phyloP scores from a whole-genome alignment of 2,797 vertebrate species.

The Nyctibius grandis region DNA sequence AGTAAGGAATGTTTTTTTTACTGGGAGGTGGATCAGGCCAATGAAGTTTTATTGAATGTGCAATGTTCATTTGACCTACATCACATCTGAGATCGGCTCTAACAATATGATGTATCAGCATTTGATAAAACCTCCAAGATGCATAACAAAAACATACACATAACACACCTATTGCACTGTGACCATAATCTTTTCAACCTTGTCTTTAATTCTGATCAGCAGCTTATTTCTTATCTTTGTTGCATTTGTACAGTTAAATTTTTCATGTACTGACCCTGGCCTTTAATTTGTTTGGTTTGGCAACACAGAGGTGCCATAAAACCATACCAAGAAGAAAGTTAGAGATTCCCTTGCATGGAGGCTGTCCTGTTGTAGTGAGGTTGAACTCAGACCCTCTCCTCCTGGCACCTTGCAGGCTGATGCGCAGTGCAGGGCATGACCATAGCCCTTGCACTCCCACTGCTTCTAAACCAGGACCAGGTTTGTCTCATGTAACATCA shows the following conservation, averaged over 20 bases:
- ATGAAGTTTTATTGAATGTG: not conserved
- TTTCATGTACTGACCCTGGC: not conserved
- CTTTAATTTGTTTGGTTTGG: not conserved
- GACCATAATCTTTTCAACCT: not conserved
- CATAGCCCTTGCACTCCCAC: not conserved
- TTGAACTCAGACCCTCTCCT: not conserved
- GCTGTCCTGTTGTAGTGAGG: not conserved
- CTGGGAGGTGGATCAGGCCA: not conserved
- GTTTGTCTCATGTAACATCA: not conserved
- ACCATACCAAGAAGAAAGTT: not conserved
- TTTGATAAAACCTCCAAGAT: not conserved
- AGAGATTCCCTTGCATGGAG: not conserved
- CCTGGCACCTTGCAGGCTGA: not conserved
- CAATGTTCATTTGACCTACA: not conserved
- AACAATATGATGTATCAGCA: not conserved
- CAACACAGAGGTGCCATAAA: not conserved
- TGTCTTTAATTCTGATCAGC: not conserved
- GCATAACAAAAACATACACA: not conserved
- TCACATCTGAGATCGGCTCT: not conserved
- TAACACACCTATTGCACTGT: not conserved
- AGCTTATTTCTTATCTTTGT: not conserved
- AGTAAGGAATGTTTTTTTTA: not conserved
- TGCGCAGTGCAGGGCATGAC: not conserved
- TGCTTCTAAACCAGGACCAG: not conserved
- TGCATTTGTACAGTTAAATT: not conserved